Evolutionary conservation across 2,888 invertebrate genomes (phyloP), one percentile per base, ranked within the genome.

Genomic region (Platycnemis pennipes): DNA sequence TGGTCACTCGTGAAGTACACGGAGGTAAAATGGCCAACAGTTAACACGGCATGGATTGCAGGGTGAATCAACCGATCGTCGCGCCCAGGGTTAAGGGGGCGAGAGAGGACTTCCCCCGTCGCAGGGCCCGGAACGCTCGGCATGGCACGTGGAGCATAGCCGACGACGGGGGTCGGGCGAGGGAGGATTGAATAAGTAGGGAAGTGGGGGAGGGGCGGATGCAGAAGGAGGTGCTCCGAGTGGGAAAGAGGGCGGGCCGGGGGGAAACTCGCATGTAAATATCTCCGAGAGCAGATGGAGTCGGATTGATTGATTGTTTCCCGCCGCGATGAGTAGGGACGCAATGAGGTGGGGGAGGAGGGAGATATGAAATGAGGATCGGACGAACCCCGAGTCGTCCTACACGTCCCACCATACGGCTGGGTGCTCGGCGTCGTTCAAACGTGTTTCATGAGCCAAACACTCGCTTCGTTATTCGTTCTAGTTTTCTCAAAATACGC

Each of bases 281-380:
- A 77, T 77, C 77, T 77, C 31, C 31, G 77, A 77, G 77, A 31
- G 77, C 77, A 77, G 26, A 77, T 77, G 77, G 77, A 37, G 37
- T 37, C 37, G 77, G 77, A 77, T 77, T 77, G 77, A 77, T 77
- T 37, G 77, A 37, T 37, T 77, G 77, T 77, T 77, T 77, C 77
- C 77, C 77, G 77, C 37, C 77, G 37, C 77, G 77, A 26, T 37
- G 77, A 19, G 49, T n/a, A n/a, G n/a, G n/a, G 26, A 26, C 19
- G 63, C 63, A 8, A 37, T 13, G 31, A 11, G 11, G 31, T 49
- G 31, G 16, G n/a, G 31, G 77, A 37, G 77, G 37, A 16, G 77
- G 37, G 77, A 37, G 13, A 11, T 37, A 16, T 77, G 2, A 16
- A 37, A 37, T 37, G 11, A 37, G 77, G 2, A 37, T 8, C 2